These are phyloP conservation scores for Phalacrocorax brasilianus DNA, from an alignment of 2,113 vertebrate genomes.

Conservation along the genomic window DNA sequence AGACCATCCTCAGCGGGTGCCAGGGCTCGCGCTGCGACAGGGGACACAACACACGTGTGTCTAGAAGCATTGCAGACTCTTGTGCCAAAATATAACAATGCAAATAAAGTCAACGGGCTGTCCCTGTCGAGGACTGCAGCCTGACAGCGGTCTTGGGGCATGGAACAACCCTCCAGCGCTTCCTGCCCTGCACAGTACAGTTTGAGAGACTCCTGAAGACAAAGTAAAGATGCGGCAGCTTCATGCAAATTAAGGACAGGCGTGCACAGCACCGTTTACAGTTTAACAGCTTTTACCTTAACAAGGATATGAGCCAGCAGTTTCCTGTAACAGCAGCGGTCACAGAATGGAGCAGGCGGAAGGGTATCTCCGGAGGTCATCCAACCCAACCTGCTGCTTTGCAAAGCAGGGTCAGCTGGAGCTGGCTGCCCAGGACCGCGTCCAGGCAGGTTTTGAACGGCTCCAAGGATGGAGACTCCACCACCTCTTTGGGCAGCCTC, in stretches of 20 bases:
- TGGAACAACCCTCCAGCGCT: neutral
- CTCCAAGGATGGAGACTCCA: neutral
- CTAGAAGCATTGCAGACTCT: accelerated
- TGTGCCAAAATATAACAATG: neutral
- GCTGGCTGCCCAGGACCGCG: neutral
- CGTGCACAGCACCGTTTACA: neutral
- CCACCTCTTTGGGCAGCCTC: neutral
- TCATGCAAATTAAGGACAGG: neutral
- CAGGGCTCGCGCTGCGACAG: neutral
- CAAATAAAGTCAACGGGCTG: neutral
- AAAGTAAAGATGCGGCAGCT: neutral
- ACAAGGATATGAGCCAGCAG: neutral
- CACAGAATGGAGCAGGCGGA: neutral
- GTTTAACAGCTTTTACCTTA: neutral
- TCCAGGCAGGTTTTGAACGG: neutral
- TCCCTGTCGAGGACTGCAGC: too few species aligned
- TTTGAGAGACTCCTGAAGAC: neutral
- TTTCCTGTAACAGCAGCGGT: neutral
- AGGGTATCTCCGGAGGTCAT: neutral
- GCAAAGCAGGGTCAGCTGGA: neutral
- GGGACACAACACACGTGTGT: too few species aligned
- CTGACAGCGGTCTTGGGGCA: accelerated
- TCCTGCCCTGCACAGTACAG: accelerated
- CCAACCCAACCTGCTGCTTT: neutral
- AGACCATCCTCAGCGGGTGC: neutral